Evolutionary conservation across 1,140 invertebrate species (phyloP), one percentile per base, ranked within the genome.

Genomic region (Aradophagus sp.): DNA sequence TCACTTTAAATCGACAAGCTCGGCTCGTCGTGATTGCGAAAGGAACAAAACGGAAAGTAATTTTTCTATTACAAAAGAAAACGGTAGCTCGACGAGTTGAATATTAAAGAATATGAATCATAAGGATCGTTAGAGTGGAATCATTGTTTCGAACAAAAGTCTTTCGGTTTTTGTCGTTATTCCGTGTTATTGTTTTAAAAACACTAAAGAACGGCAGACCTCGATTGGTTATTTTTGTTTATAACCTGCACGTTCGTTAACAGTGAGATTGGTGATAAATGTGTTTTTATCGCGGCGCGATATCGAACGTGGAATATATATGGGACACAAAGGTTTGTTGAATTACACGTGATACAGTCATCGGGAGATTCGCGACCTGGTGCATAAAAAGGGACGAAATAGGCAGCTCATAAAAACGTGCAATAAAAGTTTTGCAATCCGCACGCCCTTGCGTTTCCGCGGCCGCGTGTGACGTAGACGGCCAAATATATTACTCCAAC

Each of bases 351-450:
- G 55, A 67, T 45, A 34, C 44, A 53, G 65, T 47, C 55, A 53
- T 58, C 36, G 62, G 45, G 8, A 44, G 44, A 36, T 6, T 29
- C 16, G 42, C 35, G 27, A 38, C 31, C 20, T 67, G 53, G 58
- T 45, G 41, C 44, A 53, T 53, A 59, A 68, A 67, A 69, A 55
- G 31, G 27, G 53, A 38, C 19, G 39, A 58, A 63, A 59, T 19
- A 29, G 45, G 32, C 36, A 13, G 56, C 47, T 62, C 56, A 55
- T 63, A 65, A 63, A 63, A 63, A 53, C 53, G 53, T 42, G 34
- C 38, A 39, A 53, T 71, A 65, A 71, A 70, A 70, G 58, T 71
- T 71, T 56, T 38, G 59, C 52, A 65, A 71, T 63, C 59, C 52
- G 50, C 36, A 47, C 26, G 36, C 11, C 50, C 35, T 47, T 59